These are phyloP conservation scores for Physella acuta DNA, from an alignment of 1,140 invertebrate genomes.

Conservation along the genomic window DNA sequence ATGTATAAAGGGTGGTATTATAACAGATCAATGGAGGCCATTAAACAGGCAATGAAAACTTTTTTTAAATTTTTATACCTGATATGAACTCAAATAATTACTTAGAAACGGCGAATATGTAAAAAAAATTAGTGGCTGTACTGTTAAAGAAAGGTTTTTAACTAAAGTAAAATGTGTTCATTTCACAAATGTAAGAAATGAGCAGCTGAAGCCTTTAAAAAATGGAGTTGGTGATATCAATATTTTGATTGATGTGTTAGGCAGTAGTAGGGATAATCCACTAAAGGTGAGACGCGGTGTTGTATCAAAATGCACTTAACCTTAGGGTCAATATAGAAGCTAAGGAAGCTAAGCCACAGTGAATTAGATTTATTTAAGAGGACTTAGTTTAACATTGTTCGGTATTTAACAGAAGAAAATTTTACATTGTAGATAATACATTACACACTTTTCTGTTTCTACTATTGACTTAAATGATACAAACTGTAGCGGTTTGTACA, in stretches of 20 bases:
- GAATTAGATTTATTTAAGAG: background rate
- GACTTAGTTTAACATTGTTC: background rate
- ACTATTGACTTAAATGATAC: too few relatives aligned
- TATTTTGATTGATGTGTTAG: background rate
- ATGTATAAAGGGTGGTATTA: conserved; percentile 54
- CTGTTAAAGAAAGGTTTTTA: too few relatives aligned
- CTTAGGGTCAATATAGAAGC: too few relatives aligned
- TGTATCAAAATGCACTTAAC: background rate
- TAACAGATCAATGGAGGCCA: too few relatives aligned
- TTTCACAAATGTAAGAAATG: background rate
- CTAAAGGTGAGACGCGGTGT: background rate
- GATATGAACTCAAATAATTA: too few relatives aligned
- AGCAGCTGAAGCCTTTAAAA: conserved; percentile 44
- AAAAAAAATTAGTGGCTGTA: too few relatives aligned
- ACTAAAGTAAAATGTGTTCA: background rate
- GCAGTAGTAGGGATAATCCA: background rate
- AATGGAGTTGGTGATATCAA: conserved; percentile 36
- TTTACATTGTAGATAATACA: too few relatives aligned
- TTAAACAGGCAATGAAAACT: too few relatives aligned
- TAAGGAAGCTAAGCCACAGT: background rate
- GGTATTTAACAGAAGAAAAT: background rate
- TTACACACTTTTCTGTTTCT: too few relatives aligned
- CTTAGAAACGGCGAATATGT: too few relatives aligned
- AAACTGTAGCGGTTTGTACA: too few relatives aligned
- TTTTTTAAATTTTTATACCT: too few relatives aligned